Base-by-base conservation (phyloP, 2,113 vertebrate genomes). In the Nannospalax galili region DNA sequence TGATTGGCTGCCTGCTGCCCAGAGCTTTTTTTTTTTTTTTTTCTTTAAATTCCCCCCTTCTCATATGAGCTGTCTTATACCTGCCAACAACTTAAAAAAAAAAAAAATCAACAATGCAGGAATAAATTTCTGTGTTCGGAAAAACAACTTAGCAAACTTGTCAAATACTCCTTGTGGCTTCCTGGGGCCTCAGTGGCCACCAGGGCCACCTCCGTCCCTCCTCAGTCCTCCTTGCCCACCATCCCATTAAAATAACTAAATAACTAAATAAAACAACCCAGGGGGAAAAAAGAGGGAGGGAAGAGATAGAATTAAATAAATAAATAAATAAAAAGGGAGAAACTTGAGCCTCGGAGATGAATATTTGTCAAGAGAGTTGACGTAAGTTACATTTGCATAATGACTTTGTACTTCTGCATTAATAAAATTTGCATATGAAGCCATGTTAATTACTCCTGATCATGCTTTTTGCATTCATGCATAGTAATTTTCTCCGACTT, bases 341-440 rank as follows among this genome's bases (percentile, higher is more conserved):
- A 98, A 98, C 99, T 99, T 98, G 99, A 99, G 99, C 99, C 99
- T 99, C 98, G 98, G 99, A 99, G 98, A 99, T 99, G 99, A 99
- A 99, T 99, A 99, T 99, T 99, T 99, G 99, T 99, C 99, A 99
- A 99, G 99, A 99, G 99, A 99, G 99, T 99, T 99, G 99, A 99
- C 99, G 99, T 99, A 99, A 99, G 99, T 99, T 99, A 99, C 98
- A 99, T 99, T 99, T 99, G 99, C 99, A 99, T 99, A 99, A 99
- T 99, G 99, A 99, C 99, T 99, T 99, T 99, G 99, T 99, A 99
- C 99, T 99, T 99, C 99, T 99, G 99, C 99, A 99, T 99, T 99
- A 99, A 99, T 99, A 99, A 99, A 99, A 99, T 99, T 99, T 99
- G 99, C 99, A 99, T 99, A 99, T 99, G 99, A 99, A 99, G 99